Base-by-base conservation (phyloP, 2,113 vertebrate species). In the Echinops telfairi region DNA sequence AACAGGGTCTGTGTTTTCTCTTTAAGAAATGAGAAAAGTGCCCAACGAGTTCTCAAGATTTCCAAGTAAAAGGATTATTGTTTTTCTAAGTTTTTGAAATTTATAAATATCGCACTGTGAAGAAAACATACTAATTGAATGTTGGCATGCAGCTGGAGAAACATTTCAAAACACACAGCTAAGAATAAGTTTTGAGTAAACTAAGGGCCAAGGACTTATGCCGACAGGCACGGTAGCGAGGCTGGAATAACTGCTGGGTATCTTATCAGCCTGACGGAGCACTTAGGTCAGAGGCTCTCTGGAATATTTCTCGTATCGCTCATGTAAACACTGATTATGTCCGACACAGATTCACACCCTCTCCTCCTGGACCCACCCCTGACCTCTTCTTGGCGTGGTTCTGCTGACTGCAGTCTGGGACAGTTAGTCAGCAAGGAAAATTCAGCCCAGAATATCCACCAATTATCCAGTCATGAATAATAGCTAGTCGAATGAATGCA, bases 261-360 rank as follows among this genome's bases (percentile, higher is more conserved):
- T 95, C 88, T 96, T 96, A 96, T 96, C 97, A 86, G 87, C 38
- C 1, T 76, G 47, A 15, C 93, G 88, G 79, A 75, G 92, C 80
- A 88, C 62, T 60, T 71, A 73, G 88, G 94, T 80, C 83, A 91
- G 95, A 92, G 86, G 86, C 19, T 0, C 83, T 77, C 83, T 90
- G 95, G 95, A 92, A 95, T 89, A 88, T 88, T 90, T 80, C 81
- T 70, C 62, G 0, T 76, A 90, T 94, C 94, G 3, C 93, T 92
- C 33, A 0, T 81, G 40, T 60, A 94, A 91, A 95, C 92, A 96
- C 47, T 93, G 90, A 79, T 81, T 82, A 94, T 83, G 92, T 94
- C 94, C 95, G 83, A 36, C 73, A 73, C 0, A 80, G 90, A 82
- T 38, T 93, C 92, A 77, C 95, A 88, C 93, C 76, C 86, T 76